Evolutionary conservation across 30 jellyfish, hydroid and myxozoan species (phyloP).

Genomic region (Turritopsis dohrnii): DNA sequence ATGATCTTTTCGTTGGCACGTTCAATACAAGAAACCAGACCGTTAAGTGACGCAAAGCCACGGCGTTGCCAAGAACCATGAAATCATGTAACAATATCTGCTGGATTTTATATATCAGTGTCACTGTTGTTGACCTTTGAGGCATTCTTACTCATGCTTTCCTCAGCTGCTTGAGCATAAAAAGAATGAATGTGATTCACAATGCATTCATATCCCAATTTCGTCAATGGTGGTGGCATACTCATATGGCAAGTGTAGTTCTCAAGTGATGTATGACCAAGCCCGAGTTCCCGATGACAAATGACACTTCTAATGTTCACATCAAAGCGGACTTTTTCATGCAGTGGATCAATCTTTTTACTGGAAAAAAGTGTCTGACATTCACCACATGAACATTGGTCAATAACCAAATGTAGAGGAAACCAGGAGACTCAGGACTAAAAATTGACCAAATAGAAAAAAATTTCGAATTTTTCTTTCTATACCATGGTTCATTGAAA

Average conservation of each 20-base stretch:
- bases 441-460: too few relatives aligned
- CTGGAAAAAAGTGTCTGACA: neutral
- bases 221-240: slow-evolving; percentile 5
- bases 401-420: neutral
- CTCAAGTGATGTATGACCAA: neutral
- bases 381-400: neutral
- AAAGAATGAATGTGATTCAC: neutral
- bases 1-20: slow-evolving; percentile 24
- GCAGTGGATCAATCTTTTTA: neutral
- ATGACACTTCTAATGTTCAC: neutral
- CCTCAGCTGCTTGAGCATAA: slow-evolving; percentile 5
- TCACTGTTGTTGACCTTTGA: too few relatives aligned
- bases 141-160: slow-evolving; percentile 5
- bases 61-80: slow-evolving; percentile 36
- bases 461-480: too few relatives aligned
- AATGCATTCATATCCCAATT: neutral
- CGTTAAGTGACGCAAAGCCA: slow-evolving; percentile 28
- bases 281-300: neutral
- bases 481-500: too few relatives aligned
- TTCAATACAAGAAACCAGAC: slow-evolving; percentile 19
- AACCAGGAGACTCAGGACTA: too few relatives aligned
- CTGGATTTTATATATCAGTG: too few relatives aligned
- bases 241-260: neutral
- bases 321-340: neutral
- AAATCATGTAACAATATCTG: neutral